phyloP scores from a whole-genome alignment of 2,113 vertebrate genomes.

The Microtus ochrogaster region DNA sequence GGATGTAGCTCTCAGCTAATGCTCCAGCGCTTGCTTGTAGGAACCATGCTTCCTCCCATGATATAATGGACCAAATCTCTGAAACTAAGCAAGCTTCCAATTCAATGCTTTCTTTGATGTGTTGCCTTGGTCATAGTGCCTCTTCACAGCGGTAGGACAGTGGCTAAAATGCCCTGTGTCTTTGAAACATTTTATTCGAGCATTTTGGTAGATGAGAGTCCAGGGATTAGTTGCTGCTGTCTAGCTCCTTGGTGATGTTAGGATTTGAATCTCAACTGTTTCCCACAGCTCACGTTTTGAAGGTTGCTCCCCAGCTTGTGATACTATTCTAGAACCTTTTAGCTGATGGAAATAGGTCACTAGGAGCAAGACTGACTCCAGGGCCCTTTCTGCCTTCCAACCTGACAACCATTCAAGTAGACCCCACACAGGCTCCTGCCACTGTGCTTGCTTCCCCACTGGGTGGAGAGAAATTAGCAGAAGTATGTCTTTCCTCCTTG shows the following conservation, averaged over 20 bases:
- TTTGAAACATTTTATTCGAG: neutral
- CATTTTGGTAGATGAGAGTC: neutral
- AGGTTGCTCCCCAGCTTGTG: neutral
- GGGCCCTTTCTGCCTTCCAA: neutral
- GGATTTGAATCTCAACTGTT: neutral
- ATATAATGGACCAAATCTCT: neutral
- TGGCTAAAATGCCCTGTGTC: neutral
- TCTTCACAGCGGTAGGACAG: neutral
- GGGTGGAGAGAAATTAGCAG: neutral
- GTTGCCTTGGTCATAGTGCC: neutral
- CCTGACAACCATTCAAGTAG: neutral
- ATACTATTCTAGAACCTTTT: neutral
- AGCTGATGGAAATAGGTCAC: neutral
- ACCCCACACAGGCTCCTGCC: neutral
- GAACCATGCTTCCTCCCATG: neutral
- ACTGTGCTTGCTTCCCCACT: neutral
- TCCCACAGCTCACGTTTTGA: neutral
- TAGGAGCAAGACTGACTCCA: neutral
- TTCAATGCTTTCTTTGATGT: neutral
- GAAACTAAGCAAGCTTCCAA: neutral
- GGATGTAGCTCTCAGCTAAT: neutral
- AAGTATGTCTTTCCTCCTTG: neutral
- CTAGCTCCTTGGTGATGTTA: neutral
- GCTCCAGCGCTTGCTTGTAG: neutral
- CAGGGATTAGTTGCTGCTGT: neutral